Percentiles rank a stretch among this genome's conserved stretches.
Conservation (phyloP, 2,888 invertebrate genomes). For the Dryobota labecula region DNA sequence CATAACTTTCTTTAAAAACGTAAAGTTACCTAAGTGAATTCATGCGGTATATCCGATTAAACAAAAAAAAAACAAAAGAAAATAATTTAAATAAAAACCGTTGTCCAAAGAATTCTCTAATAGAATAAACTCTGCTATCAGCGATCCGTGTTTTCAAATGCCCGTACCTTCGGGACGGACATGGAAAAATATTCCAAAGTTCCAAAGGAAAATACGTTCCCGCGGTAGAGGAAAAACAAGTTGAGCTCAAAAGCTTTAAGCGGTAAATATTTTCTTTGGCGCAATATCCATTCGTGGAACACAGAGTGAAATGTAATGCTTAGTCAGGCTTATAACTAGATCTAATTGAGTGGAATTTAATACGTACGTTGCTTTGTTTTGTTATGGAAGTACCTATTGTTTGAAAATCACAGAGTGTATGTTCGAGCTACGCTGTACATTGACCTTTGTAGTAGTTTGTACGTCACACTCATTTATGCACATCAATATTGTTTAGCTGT, state of each 20-base stretch:
- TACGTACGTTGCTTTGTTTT: constrained; percentile 8
- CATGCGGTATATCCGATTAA: constrained; percentile 18
- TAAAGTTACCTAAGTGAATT: constrained; percentile 4
- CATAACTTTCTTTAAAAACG: not conserved
- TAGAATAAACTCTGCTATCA: constrained; percentile 61
- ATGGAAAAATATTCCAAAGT: constrained; percentile 58
- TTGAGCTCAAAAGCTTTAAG: constrained; percentile 49
- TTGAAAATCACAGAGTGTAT: too few species aligned
- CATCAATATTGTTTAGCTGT: too few species aligned
- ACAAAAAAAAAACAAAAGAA: constrained; percentile 35
- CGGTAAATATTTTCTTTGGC: constrained; percentile 54
- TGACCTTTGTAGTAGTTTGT: too few species aligned
- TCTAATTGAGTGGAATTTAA: constrained; percentile 47
- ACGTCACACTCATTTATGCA: too few species aligned
- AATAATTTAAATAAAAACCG: constrained; percentile 43
- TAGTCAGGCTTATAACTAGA: constrained; percentile 23
- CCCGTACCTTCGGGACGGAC: constrained; percentile 50
- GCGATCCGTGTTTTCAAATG: constrained; percentile 58
- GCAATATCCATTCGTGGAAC: constrained; percentile 41
- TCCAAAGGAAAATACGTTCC: constrained; percentile 53
- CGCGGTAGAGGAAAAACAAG: constrained; percentile 50
- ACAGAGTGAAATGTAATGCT: constrained; percentile 23
- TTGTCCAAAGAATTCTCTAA: constrained; percentile 54
- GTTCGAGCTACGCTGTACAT: too few species aligned
- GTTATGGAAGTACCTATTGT: not conserved